Base-by-base conservation (phyloP, 2,113 vertebrate genomes). In the Heteronetta atricapilla region DNA sequence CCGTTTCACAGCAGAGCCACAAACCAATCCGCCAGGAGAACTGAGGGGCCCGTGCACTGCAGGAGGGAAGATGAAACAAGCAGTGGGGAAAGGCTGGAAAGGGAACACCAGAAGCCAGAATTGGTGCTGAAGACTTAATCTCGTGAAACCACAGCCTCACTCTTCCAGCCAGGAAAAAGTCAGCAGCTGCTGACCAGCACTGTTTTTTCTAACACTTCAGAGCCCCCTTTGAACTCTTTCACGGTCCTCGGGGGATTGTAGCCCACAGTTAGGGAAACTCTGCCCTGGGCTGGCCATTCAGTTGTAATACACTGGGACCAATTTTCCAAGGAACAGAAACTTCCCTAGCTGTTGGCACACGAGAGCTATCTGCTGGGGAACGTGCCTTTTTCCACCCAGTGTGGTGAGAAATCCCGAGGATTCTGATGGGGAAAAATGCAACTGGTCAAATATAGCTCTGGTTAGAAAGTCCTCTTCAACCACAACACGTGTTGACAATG, bases 111-210 rank as follows among this genome's bases (percentile, higher is more conserved):
- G 95, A 78, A 95, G 89, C 92, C 80, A 95, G 94, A 86, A 79
- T 13, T 86, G 89, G 83, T 92, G 95, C 90, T 92, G 95, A 95
- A 96, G 94, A 84, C 94, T 95, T 94, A 90, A 96, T 95, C 95
- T 95, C 53, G 34, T 96, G 93, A 94, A 97, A 95, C 94, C 95
- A 82, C 95, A 96, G 74, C 69, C 77, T 94, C 62, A 10, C 58
- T 89, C 69, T 68, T 79, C 91, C 74, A 94, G 96, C 94, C 95
- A 96, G 96, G 96, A 92, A 95, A 92, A 97, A 95, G 88, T 94
- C 92, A 94, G 89, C 94, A 97, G 94, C 94, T 94, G 94, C 94
- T 96, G 96, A 94, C 95, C 94, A 84, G 92, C 60, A 17, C 83
- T 96, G 95, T 75, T 92, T 88, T 95, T 82, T 78, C 88, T 84